Base-by-base conservation (phyloP, 2,797 vertebrate species). In the Perodicticus potto region DNA sequence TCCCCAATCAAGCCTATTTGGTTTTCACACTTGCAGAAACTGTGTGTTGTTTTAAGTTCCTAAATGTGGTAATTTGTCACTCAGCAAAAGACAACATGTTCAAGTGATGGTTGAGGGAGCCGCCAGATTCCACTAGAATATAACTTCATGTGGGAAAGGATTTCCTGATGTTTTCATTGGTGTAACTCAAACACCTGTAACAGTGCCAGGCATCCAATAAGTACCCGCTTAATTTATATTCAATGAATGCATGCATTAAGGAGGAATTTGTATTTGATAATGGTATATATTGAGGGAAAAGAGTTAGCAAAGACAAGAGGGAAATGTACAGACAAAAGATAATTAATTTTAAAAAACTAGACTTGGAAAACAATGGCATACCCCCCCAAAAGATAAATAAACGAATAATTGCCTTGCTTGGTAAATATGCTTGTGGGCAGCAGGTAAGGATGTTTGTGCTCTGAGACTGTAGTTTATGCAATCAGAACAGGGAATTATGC, bases 371-470 rank as follows among this genome's bases (percentile, higher is more conserved):
- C 11, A 3, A 29, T 78, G 3, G 10, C 7, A 86, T 59, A 7
- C 29, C 78, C 78, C 78, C 69, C 63, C 12, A 45, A 57, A 67
- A 8, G 22, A 55, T 6, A 85, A 32, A 53, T 43, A 27, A 74
- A 32, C 69, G 22, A 11, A 25, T 29, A 23, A 59, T 45, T 86
- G 34, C 16, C 12, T 5, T 59, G 1, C 49, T 67, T 5, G 23
- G 20, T 7, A 16, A 34, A 16, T 29, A 4, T 45, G 7, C 23
- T 76, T 85, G 23, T 17, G 32, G 49, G 59, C 78, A 59, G 2
- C 20, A 57, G 12, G 45, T 19, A 78, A 69, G 27, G 0, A 25
- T 45, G 4, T 27, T 0, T 12, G 7, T 20, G 16, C 0, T 27
- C 69, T 55, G 23, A 77, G n/a, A 57, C 20, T 77, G 20, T 74